Conservation (phyloP, 2,888 invertebrate species). For the Taenaris catops region DNA sequence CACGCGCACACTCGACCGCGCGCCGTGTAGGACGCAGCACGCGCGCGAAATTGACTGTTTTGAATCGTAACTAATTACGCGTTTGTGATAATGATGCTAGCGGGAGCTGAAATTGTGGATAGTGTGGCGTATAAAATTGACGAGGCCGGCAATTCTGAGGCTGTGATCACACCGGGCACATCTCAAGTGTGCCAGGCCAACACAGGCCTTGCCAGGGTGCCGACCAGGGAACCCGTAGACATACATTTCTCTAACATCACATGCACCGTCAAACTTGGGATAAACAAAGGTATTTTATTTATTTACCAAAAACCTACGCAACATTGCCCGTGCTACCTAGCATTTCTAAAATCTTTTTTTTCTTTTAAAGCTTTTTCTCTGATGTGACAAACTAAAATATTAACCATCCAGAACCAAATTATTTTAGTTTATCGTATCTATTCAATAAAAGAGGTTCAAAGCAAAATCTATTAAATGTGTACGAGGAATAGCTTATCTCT, state of each 20-base stretch:
- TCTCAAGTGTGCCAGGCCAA: conserved; percentile 15
- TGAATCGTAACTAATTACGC: conserved; percentile 19
- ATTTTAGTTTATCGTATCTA: too few relatives aligned
- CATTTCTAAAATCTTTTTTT: too few relatives aligned
- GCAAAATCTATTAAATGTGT: too few relatives aligned
- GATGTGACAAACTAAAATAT: too few relatives aligned
- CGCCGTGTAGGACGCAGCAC: conserved; percentile 39
- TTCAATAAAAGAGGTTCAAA: too few relatives aligned
- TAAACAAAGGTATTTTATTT: conserved; percentile 81
- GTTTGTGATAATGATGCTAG: conserved; percentile 58
- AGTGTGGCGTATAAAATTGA: conserved; percentile 45
- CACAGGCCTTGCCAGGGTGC: conserved; percentile 40
- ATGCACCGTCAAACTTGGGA: conserved; percentile 85
- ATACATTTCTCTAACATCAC: conserved; percentile 87
- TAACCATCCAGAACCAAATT: too few relatives aligned
- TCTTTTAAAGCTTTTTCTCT: too few relatives aligned
- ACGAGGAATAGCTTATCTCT: too few relatives aligned
- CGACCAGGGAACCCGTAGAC: conserved; percentile 79
- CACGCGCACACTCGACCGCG: conserved; percentile 53
- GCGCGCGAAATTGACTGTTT: conserved; percentile 33
- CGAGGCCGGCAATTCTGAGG: conserved; percentile 18
- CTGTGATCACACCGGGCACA: conserved; percentile 18
- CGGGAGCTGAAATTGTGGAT: conserved; percentile 65
- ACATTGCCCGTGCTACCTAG: too few relatives aligned
- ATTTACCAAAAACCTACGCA: too few relatives aligned